phyloP scores from a whole-genome alignment of 2,113 vertebrate species.

The Alligator sinensis region DNA sequence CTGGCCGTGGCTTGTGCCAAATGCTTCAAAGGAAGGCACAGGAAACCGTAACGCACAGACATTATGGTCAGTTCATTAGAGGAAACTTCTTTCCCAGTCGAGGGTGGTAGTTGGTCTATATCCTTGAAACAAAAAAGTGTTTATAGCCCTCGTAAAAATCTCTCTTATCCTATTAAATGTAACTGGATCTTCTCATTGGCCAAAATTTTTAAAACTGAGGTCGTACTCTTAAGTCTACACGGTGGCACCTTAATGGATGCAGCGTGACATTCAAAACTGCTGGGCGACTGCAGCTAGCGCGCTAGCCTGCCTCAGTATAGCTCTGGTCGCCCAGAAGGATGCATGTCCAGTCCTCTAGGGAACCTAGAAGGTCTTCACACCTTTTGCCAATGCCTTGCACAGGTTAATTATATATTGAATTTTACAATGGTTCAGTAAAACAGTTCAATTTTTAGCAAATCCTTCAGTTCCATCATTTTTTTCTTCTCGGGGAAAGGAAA shows the following conservation, averaged over 20 bases:
- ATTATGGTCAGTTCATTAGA: background rate
- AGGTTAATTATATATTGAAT: background rate
- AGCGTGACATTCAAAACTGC: background rate
- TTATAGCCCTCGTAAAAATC: background rate
- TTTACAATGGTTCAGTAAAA: background rate
- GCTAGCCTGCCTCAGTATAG: background rate
- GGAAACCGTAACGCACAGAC: accelerated
- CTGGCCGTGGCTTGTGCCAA: background rate
- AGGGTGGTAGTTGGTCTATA: background rate
- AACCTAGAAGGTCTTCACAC: background rate
- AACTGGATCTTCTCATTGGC: background rate
- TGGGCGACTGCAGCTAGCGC: background rate
- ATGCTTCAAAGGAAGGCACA: background rate
- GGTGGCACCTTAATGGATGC: background rate
- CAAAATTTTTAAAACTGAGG: background rate
- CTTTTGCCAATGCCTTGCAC: background rate
- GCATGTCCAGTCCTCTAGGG: background rate
- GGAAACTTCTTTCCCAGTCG: background rate
- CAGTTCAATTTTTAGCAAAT: background rate
- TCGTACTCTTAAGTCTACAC: background rate
- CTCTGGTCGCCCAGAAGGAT: background rate
- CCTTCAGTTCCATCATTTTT: background rate
- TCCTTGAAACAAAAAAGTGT: background rate
- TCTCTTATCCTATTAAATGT: background rate
- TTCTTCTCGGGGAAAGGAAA: background rate